A percentile compares a stretch with the other conserved stretches of the same genome.
phyloP scores from a whole-genome alignment of 2,113 vertebrate genomes.

The Xiphophorus couchianus region DNA sequence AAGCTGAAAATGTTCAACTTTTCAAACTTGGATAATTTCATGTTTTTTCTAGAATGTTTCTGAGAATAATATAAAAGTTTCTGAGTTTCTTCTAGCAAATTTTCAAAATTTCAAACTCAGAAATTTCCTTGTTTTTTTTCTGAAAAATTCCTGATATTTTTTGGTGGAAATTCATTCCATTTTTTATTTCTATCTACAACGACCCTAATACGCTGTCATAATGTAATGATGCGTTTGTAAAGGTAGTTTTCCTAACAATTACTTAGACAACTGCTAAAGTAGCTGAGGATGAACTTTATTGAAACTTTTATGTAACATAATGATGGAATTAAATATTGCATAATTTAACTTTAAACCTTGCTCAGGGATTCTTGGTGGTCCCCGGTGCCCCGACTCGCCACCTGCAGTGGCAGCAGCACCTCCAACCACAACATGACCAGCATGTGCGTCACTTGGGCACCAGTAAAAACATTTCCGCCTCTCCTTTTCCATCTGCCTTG shows the following conservation, averaged over 20 bases:
- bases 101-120: no score
- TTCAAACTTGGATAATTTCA: no score
- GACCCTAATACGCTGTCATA: no score
- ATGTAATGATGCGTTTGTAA: background rate
- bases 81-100: no score
- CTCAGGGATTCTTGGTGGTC: conserved; percentile 55
- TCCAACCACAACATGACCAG: conserved; percentile 48
- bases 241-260: background rate
- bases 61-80: no score
- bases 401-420: conserved; percentile 26
- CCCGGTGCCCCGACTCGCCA: conserved; percentile 18
- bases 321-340: conserved; percentile 34
- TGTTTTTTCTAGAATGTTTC: no score
- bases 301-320: conserved; percentile 13
- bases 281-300: background rate
- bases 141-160: no score
- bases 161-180: no score
- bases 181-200: no score
- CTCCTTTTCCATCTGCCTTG: conserved; percentile 34
- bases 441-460: conserved; percentile 54
- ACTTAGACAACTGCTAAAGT: background rate
- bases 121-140: no score
- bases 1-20: no score
- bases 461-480: conserved; percentile 61
- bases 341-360: conserved; percentile 33